Evolutionary conservation across 2,113 vertebrate species (phyloP).

Genomic region (Etia nguti): DNA sequence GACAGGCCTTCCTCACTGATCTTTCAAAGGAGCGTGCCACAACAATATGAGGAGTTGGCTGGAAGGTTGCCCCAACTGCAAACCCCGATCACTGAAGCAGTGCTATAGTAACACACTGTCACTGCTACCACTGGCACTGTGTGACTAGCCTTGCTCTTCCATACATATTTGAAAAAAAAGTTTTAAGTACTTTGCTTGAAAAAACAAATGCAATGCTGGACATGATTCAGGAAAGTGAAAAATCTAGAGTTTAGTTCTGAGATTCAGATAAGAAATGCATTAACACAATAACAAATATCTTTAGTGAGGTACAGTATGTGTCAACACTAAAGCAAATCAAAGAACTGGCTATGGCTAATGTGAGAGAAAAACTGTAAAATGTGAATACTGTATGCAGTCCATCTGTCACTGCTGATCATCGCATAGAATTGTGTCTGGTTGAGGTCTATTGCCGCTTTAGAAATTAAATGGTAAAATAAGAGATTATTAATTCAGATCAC

Average conservation of each 20-base stretch:
- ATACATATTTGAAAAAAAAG: neutral
- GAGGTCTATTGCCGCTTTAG: neutral
- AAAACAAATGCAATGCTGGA: neutral
- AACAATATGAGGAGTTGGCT: neutral
- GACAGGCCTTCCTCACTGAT: neutral
- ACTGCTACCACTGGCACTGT: rapidly evolving
- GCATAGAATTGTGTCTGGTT: neutral
- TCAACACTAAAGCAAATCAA: neutral
- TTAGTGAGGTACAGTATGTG: neutral
- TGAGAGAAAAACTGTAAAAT: neutral
- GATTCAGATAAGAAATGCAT: neutral
- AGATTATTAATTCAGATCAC: neutral
- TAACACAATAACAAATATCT: neutral
- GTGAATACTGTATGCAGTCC: neutral
- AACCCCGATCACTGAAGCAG: neutral
- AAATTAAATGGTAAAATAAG: neutral
- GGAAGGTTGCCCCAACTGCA: neutral
- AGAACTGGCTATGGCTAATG: neutral
- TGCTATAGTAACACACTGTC: neutral
- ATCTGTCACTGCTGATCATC: neutral
- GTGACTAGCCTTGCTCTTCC: neutral
- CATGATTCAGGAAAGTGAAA: neutral
- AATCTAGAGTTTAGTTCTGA: neutral
- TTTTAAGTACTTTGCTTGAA: neutral
- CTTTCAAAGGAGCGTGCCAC: neutral